Conservation (phyloP, 2,797 vertebrate genomes). For the Pangasius larnaudii region DNA sequence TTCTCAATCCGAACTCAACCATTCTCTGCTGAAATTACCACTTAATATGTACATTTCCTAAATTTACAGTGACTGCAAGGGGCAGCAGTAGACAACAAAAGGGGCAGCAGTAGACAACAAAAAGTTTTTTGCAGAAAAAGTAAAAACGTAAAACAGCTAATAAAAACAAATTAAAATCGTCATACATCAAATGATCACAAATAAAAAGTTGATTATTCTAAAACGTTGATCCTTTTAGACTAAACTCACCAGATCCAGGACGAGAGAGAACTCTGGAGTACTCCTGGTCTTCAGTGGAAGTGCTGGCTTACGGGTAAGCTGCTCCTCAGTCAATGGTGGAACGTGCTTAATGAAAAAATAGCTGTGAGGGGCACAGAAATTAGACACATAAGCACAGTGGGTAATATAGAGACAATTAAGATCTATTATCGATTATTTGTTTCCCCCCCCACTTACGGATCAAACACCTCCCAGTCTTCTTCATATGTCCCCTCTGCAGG, state of each 20-base stretch:
- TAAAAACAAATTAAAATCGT: background rate
- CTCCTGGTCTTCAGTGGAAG: constrained; percentile 97
- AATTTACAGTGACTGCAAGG: background rate
- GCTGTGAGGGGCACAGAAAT: constrained; percentile 64
- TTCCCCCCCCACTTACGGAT: constrained; percentile 85
- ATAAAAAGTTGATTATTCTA: background rate
- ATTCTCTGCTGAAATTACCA: background rate
- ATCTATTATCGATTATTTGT: background rate
- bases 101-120: too few relatives aligned
- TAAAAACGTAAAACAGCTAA: background rate
- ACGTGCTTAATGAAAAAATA: constrained; percentile 99
- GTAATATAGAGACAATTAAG: background rate
- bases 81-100: background rate
- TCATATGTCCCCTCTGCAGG: constrained; percentile 94
- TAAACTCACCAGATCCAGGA: constrained; percentile 89
- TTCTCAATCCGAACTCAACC: background rate
- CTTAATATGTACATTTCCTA: background rate
- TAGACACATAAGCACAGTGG: background rate
- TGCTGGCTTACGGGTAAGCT: constrained; percentile 96
- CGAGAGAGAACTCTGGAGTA: constrained; percentile 97
- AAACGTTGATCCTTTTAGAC: background rate
- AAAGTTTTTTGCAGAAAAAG: background rate
- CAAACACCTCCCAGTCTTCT: constrained; percentile 99
- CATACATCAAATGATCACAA: background rate
- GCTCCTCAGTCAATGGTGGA: constrained; percentile 96